A percentile compares a stretch with the other conserved stretches of the same genome.
These are phyloP conservation scores for Castor canadensis DNA, from an alignment of 2,113 vertebrate species.

Conservation along the genomic window DNA sequence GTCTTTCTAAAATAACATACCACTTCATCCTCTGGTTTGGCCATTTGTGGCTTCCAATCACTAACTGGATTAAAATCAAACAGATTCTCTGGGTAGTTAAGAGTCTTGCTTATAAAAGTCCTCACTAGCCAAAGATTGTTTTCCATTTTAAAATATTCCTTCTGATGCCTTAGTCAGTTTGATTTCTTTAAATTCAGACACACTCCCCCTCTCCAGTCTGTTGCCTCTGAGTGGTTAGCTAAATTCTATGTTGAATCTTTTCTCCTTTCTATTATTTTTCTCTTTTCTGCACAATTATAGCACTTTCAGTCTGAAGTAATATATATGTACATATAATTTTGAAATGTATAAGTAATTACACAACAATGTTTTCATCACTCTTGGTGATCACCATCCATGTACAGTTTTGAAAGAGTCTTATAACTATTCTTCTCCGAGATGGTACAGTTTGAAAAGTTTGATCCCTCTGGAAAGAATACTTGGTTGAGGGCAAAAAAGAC, in stretches of 20 bases:
- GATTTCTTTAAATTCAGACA: not conserved
- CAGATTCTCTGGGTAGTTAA: not conserved
- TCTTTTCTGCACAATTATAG: not conserved
- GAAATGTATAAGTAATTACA: not conserved
- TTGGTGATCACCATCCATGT: not conserved
- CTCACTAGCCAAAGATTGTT: not conserved
- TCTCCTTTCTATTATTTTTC: not conserved
- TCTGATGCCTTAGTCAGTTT: not conserved
- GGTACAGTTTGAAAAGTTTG: not conserved
- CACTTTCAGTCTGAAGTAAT: not conserved
- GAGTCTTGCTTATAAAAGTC: not conserved
- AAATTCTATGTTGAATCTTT: not conserved
- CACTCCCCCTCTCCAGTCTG: not conserved
- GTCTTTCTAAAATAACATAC: not conserved
- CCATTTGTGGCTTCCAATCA: not conserved
- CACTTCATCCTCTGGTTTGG: not conserved
- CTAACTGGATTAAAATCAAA: not conserved
- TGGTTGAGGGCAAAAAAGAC: not conserved
- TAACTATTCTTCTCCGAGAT: not conserved
- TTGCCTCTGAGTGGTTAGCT: not conserved
- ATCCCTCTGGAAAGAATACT: not conserved
- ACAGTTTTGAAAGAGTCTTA: not conserved
- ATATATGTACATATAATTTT: not conserved
- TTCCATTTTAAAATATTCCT: not conserved
- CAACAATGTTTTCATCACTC: not conserved